phyloP scores from a whole-genome alignment of 37 sponge, comb jelly and placozoan species.

The Cladorhizidae sp. region DNA sequence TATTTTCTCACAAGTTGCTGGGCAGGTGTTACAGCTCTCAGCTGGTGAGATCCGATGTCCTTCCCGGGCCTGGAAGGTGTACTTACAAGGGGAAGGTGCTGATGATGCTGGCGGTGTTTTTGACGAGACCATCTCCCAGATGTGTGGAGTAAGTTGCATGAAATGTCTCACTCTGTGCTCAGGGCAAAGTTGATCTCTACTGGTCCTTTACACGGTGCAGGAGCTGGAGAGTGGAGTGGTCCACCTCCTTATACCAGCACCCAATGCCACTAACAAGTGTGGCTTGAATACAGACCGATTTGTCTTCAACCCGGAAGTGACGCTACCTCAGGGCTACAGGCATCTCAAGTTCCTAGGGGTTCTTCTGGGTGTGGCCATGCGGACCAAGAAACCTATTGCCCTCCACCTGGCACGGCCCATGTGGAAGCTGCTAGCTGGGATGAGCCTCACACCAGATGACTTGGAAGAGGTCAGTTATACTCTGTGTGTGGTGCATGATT shows the following conservation, averaged over 20 bases:
- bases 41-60: slow-evolving; percentile 64
- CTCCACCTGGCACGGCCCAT: slow-evolving; percentile 84
- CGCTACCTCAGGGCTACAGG: slow-evolving; percentile 50
- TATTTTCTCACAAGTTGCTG: slow-evolving; percentile 70
- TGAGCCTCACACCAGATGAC: slow-evolving; percentile 70
- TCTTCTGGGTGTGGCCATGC: slow-evolving; percentile 87
- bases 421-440: slow-evolving; percentile 89
- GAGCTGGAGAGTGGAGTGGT: slow-evolving; percentile 75
- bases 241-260: slow-evolving; percentile 76
- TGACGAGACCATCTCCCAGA: slow-evolving; percentile 90
- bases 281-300: slow-evolving; percentile 85
- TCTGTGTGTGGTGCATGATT: no score
- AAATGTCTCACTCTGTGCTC: neutral
- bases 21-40: slow-evolving; percentile 61
- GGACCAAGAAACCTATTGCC: slow-evolving; percentile 88
- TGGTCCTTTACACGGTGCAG: slow-evolving; percentile 4
- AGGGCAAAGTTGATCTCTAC: neutral
- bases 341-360: slow-evolving; percentile 85
- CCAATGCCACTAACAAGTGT: slow-evolving; percentile 77
- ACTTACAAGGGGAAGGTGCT: slow-evolving; percentile 85
- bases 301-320: slow-evolving; percentile 81
- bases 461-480: slow-evolving; percentile 90
- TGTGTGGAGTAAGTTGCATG: slow-evolving; percentile 67
- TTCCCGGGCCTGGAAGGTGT: slow-evolving; percentile 89
- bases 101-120: slow-evolving; percentile 97